A percentile compares a stretch with the other conserved stretches of the same genome.
phyloP scores from a whole-genome alignment of 2,888 invertebrate species.

The Rhagonycha lutea region DNA sequence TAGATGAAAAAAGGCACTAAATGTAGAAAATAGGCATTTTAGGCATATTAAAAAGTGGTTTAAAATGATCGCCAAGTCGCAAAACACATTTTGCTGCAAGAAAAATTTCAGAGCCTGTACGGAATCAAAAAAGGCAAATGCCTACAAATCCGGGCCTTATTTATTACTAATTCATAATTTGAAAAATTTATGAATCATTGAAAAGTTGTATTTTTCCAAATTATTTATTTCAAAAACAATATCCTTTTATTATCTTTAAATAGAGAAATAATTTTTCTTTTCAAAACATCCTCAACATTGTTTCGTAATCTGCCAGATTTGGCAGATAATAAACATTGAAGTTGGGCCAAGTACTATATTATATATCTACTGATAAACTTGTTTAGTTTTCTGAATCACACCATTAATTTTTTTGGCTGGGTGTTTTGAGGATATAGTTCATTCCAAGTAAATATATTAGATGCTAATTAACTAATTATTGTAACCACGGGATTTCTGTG shows the following conservation, averaged over 20 bases:
- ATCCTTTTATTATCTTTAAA: too few species aligned
- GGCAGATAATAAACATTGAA: not conserved
- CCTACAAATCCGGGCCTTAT: too few species aligned
- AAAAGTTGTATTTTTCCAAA: not conserved
- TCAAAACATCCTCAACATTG: not conserved
- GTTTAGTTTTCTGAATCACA: not conserved
- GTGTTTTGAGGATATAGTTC: not conserved
- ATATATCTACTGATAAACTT: not conserved
- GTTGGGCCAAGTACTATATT: too few species aligned
- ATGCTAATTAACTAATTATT: not conserved
- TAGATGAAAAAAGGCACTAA: too few species aligned
- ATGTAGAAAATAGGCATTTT: too few species aligned
- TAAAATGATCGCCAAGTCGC: too few species aligned
- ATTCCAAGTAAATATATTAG: not conserved
- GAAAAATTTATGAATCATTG: not conserved
- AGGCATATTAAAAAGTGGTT: too few species aligned
- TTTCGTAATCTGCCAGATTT: not conserved
- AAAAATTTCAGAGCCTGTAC: too few species aligned
- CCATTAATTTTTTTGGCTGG: not conserved
- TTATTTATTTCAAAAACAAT: not conserved
- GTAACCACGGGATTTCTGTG: not conserved
- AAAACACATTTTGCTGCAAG: too few species aligned
- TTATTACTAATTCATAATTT: too few species aligned
- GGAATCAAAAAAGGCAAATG: too few species aligned
- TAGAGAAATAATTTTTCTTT: not conserved